Evolutionary conservation across 2,888 invertebrate genomes (phyloP), one percentile per base, ranked within the genome.

Genomic region (Lordiphosa andalusiaca): DNA sequence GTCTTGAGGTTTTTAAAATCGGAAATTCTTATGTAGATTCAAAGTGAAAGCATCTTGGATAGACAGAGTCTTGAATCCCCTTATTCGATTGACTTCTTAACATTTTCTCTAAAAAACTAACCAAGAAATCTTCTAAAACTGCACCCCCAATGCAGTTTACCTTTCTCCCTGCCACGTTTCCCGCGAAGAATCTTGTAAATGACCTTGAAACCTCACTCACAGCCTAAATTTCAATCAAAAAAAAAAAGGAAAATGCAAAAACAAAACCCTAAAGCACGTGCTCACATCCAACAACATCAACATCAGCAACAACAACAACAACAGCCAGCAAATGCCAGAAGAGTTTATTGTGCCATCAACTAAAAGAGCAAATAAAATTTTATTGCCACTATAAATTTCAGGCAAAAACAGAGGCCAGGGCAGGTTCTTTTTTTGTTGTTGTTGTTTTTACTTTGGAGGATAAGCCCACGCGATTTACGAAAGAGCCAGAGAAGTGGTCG

Each of bases 291-390:
- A 37, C 48, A 9, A 52, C 36, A n/a, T 21, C 16, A 30, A 38
- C 36, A 47, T 9, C 54, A 55, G 16, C 16, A n/a, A n/a, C n/a
- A 9, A 52, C 36, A n/a, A 33, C 16, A 30, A 38, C 36, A 47
- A 10, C 54, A 55, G 16, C 16, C 16, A 67, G 6, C 23, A 30
- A 71, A 72, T 71, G 77, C 74, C 72, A 77, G 62, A 69, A 71
- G 73, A 84, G 82, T 84, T 80, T 81, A 84, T 81, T 77, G 73
- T 84, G 71, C 81, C 84, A 84, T 76, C 84, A 84, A 71, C 78
- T 77, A 74, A 81, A 81, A 84, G 84, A 84, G 84, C 84, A 81
- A 80, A 81, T 84, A 81, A 80, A 84, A 77, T 84, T 84, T 81
- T 81, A 81, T 81, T 81, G 77, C 84, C 80, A 77, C 80, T 84